A percentile compares a stretch with the other conserved stretches of the same genome.
These are phyloP conservation scores for Umimayanthus kanabou DNA, from an alignment of 92 coral and sea anemone genomes.

Conservation along the genomic window DNA sequence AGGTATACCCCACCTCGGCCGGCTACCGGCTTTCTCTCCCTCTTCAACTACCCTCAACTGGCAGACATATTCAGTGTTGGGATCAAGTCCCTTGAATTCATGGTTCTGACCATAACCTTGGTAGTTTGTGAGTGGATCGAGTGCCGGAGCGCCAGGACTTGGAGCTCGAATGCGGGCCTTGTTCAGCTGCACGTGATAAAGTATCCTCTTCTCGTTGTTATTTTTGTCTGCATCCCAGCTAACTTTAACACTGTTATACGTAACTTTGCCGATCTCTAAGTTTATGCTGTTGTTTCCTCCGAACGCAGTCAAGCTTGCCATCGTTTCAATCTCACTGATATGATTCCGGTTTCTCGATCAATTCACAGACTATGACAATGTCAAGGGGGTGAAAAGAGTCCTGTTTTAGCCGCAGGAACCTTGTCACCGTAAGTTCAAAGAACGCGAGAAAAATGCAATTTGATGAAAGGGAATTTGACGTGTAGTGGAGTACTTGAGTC, in stretches of 20 bases:
- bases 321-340: background rate
- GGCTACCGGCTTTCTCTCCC: slow-evolving; percentile 58
- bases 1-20: slow-evolving; percentile 81
- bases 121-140: slow-evolving; percentile 88
- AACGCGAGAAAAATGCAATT: slow-evolving; percentile 16
- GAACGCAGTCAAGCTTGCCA: slow-evolving; percentile 22
- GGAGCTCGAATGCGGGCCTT: slow-evolving; percentile 74
- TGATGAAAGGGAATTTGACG: background rate
- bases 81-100: slow-evolving; percentile 88
- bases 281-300: slow-evolving; percentile 5
- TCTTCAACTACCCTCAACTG: slow-evolving; percentile 61
- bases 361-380: background rate
- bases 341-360: background rate
- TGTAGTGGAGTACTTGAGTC: background rate
- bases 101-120: slow-evolving; percentile 80
- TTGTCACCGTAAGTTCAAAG: background rate
- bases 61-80: slow-evolving; percentile 82
- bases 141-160: slow-evolving; percentile 83
- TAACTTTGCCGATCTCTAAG: slow-evolving; percentile 76
- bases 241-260: slow-evolving; percentile 93
- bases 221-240: slow-evolving; percentile 71
- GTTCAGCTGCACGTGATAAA: slow-evolving; percentile 82
- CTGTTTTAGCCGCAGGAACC: background rate
- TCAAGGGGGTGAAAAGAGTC: background rate
- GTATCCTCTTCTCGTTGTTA: slow-evolving; percentile 56